Percentiles rank a stretch among this genome's conserved stretches.
Evolutionary conservation across 2,113 vertebrate species (phyloP).

Genomic region (Loxodonta africana): DNA sequence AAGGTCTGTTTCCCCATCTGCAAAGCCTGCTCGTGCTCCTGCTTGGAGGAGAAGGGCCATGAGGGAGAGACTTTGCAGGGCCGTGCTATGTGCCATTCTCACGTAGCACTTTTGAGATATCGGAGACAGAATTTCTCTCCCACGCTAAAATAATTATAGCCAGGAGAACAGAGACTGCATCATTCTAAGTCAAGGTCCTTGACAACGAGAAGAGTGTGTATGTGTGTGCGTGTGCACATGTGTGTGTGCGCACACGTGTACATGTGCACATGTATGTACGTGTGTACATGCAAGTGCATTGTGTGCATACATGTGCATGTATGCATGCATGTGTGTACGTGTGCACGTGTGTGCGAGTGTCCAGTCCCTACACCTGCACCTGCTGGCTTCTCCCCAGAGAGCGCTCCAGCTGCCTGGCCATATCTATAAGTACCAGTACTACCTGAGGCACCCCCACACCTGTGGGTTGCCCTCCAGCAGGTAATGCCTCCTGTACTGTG

Average conservation of each 20-base stretch:
- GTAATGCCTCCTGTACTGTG: background rate
- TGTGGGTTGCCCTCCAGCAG: background rate
- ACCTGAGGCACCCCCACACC: background rate
- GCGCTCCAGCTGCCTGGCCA: background rate
- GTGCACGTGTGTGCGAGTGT: accelerated
- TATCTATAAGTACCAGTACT: background rate
- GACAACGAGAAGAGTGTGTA: accelerated
- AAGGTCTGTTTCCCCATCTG: accelerated
- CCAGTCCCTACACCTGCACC: background rate
- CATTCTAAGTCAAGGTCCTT: conserved; percentile 53
- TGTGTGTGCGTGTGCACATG: background rate
- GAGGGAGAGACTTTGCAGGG: background rate
- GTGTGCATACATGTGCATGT: background rate
- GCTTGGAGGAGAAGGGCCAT: background rate
- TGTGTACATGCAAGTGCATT: background rate
- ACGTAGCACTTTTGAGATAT: background rate
- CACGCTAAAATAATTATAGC: conserved; percentile 78
- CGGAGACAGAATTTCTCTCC: conserved; percentile 62
- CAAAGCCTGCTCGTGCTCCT: background rate
- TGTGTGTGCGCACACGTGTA: accelerated
- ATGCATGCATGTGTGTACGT: background rate
- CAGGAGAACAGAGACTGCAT: conserved; percentile 38
- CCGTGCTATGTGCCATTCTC: background rate
- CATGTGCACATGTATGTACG: accelerated
- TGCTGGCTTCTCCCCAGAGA: background rate